Evolutionary conservation across 2,888 invertebrate genomes (phyloP).

Genomic region (Rotaria socialis): DNA sequence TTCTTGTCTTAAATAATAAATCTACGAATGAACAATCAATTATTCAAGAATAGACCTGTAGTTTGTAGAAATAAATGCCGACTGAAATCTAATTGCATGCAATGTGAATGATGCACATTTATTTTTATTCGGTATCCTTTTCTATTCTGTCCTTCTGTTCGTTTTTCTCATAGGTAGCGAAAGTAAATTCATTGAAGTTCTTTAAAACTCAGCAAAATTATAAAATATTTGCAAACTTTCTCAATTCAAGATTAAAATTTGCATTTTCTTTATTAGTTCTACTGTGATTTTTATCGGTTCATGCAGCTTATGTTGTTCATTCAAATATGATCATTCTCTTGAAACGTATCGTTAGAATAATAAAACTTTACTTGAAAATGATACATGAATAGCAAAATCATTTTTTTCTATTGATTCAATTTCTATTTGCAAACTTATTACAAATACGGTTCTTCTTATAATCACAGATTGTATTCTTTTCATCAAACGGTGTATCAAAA

Average conservation of each 20-base stretch:
- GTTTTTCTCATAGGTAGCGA: too few relatives aligned
- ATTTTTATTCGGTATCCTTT: too few relatives aligned
- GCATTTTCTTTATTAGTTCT: not conserved
- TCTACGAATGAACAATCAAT: too few relatives aligned
- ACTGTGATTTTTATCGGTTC: not conserved
- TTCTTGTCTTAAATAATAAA: too few relatives aligned
- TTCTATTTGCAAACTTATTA: not conserved
- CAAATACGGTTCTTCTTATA: not conserved
- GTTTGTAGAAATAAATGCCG: too few relatives aligned
- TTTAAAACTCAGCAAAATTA: too few relatives aligned
- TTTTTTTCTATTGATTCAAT: not conserved
- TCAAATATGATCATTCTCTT: constrained; percentile 7
- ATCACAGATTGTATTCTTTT: not conserved
- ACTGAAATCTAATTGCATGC: too few relatives aligned
- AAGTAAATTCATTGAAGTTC: too few relatives aligned
- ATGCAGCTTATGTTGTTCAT: not conserved
- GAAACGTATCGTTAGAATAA: not conserved
- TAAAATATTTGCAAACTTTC: not conserved
- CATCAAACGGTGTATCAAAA: not conserved
- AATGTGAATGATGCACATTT: too few relatives aligned
- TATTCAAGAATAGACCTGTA: too few relatives aligned
- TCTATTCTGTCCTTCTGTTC: too few relatives aligned
- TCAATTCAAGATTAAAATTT: not conserved
- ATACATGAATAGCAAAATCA: not conserved
- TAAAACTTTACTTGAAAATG: not conserved